A percentile compares a stretch with the other conserved stretches of the same genome.
phyloP scores from a whole-genome alignment of 2,888 invertebrate genomes.

The Acanthoscelides obtectus region DNA sequence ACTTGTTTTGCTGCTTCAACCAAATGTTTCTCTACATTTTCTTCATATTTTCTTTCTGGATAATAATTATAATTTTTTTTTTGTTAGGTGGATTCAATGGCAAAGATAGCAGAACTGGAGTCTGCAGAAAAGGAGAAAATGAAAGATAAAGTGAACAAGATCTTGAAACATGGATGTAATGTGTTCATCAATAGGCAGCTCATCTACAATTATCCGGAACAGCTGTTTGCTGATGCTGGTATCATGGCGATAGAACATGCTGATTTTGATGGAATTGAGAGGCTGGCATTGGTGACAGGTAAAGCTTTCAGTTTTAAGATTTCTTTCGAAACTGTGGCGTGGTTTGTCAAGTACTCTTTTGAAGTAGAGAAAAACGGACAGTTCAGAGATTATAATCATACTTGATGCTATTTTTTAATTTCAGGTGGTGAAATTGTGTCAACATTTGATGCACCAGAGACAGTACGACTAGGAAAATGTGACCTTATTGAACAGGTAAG shows the following conservation, averaged over 20 bases:
- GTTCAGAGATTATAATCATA: no score
- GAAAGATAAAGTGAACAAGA: slow-evolving; percentile 98
- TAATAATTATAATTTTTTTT: slow-evolving; percentile 97
- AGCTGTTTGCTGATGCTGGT: slow-evolving; percentile 95
- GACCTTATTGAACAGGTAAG: slow-evolving; percentile 93
- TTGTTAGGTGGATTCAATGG: slow-evolving; percentile 87
- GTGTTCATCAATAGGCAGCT: slow-evolving; percentile 98
- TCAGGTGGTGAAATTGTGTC: slow-evolving; percentile 97
- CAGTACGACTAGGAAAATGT: slow-evolving; percentile 90
- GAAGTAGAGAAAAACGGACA: no score
- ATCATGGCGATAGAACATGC: slow-evolving; percentile 99
- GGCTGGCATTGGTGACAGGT: slow-evolving; percentile 92
- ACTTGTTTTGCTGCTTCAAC: slow-evolving; percentile 91
- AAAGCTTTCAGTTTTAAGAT: no score
- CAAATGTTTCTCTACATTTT: no score
- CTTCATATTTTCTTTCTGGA: no score
- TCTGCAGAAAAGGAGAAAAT: slow-evolving; percentile 98
- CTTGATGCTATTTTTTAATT: no score
- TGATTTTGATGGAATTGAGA: slow-evolving; percentile 98
- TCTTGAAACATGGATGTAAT: slow-evolving; percentile 89
- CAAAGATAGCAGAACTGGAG: slow-evolving; percentile 96
- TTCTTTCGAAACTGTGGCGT: no score
- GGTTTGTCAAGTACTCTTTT: no score
- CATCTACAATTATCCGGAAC: slow-evolving; percentile 99
- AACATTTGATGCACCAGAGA: slow-evolving; percentile 91